Conservation (phyloP, 2,888 invertebrate genomes). For the Spatulosminthurus flaviceps region DNA sequence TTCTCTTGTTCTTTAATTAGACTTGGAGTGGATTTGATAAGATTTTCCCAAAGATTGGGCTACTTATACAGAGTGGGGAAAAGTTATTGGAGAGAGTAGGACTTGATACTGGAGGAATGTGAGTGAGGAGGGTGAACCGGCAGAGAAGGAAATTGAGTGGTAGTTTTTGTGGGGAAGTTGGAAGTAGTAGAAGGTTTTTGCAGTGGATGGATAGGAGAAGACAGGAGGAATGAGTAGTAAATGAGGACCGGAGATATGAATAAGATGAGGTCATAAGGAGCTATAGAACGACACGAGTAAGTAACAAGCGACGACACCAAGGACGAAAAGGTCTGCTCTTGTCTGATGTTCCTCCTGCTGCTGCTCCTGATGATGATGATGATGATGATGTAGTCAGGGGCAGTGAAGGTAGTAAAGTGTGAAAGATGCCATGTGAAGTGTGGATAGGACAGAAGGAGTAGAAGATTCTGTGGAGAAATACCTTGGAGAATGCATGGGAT, state of each 20-base stretch:
- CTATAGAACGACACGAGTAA: conserved; percentile 3
- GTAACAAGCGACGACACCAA: conserved; percentile 15
- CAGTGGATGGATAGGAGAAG: conserved; percentile 5
- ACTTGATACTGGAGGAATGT: neutral
- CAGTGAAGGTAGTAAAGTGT: conserved; percentile 46
- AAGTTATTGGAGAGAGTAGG: neutral
- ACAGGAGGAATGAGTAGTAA: neutral
- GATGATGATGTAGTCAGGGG: neutral
- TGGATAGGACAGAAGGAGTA: conserved; percentile 23
- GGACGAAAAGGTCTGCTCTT: neutral
- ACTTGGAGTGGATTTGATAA: no score
- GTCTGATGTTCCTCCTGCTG: no score
- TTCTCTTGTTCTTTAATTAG: no score
- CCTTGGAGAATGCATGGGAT: neutral
- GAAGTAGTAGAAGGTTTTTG: neutral
- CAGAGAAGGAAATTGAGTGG: conserved; percentile 2
- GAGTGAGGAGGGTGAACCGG: conserved; percentile 18
- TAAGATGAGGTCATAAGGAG: conserved; percentile 28
- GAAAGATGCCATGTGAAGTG: conserved; percentile 47
- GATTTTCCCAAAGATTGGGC: no score
- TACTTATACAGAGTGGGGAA: neutral
- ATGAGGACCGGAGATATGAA: conserved; percentile 9
- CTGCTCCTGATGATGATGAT: no score
- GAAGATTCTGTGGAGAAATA: conserved; percentile 37
- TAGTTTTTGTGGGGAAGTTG: neutral